Evolutionary conservation across 2,888 invertebrate species (phyloP).

Genomic region (Hypselothyrea guttata): DNA sequence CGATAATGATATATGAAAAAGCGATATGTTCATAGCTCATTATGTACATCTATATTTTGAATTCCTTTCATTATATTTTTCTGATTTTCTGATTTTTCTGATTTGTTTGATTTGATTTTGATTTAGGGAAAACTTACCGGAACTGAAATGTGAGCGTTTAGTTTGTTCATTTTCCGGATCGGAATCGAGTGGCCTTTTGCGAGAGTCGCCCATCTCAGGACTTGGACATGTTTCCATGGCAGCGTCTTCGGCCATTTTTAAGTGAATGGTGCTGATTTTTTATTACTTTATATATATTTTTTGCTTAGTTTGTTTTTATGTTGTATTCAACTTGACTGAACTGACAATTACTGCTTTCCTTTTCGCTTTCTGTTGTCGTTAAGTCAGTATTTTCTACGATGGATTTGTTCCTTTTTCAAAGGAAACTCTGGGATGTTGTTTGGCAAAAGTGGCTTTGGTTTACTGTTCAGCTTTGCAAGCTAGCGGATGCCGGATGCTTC

Average conservation of each 20-base stretch:
- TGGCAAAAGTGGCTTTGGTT: not conserved
- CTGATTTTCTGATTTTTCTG: constrained; percentile 26
- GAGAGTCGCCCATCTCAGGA: constrained; percentile 93
- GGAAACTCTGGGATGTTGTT: constrained; percentile 31
- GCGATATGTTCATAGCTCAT: constrained; percentile 54
- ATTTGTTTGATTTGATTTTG: constrained; percentile 50
- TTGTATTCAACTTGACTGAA: constrained; percentile 31
- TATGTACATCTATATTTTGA: constrained; percentile 28
- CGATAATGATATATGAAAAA: constrained; percentile 65
- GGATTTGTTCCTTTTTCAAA: constrained; percentile 31
- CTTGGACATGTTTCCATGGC: constrained; percentile 97
- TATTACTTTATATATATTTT: constrained; percentile 31
- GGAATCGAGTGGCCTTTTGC: constrained; percentile 92
- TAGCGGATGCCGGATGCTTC: constrained; percentile 20
- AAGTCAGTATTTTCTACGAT: constrained; percentile 8
- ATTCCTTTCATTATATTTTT: constrained; percentile 21
- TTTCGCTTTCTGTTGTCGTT: constrained; percentile 49
- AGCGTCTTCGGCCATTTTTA: constrained; percentile 93
- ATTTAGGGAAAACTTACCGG: constrained; percentile 86
- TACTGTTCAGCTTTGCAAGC: not conserved
- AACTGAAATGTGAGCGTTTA: constrained; percentile 94
- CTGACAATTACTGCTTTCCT: constrained; percentile 47
- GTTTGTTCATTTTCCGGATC: constrained; percentile 94
- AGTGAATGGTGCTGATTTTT: constrained; percentile 73
- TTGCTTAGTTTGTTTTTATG: constrained; percentile 27